These are phyloP conservation scores for Scopus umbretta DNA, from an alignment of 2,113 vertebrate genomes.

Conservation along the genomic window DNA sequence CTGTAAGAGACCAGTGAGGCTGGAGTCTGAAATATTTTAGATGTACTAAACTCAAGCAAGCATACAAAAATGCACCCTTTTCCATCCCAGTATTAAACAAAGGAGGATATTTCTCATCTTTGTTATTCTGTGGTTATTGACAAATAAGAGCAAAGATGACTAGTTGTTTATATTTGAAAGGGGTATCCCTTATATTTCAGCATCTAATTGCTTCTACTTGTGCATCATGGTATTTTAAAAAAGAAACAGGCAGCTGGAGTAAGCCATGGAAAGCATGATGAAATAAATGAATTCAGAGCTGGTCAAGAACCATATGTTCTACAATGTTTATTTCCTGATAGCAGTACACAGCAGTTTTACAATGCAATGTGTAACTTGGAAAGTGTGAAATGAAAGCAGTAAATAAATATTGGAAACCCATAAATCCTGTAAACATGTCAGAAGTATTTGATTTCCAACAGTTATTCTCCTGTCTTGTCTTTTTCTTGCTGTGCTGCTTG, in stretches of 20 bases:
- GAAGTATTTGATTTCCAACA: neutral
- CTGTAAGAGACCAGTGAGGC: neutral
- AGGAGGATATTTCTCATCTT: neutral
- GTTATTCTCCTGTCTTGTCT: neutral
- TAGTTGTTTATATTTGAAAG: neutral
- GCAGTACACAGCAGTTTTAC: neutral
- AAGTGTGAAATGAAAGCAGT: constrained; percentile 37
- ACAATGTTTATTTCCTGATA: constrained; percentile 10
- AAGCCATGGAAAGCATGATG: neutral
- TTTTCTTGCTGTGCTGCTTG: neutral
- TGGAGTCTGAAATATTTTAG: neutral
- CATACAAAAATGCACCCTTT: neutral
- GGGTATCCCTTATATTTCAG: neutral
- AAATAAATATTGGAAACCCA: neutral
- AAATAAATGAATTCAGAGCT: neutral
- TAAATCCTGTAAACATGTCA: neutral
- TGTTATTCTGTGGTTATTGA: neutral
- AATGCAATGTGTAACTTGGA: constrained; percentile 24
- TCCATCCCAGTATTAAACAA: neutral
- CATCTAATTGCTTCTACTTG: neutral
- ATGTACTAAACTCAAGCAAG: neutral
- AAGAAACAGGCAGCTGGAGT: neutral
- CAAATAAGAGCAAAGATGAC: neutral
- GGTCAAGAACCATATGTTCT: constrained; percentile 7
- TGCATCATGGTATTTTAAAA: neutral